Evolutionary conservation across 2,113 vertebrate genomes (phyloP).

Genomic region (Ursus arctos): DNA sequence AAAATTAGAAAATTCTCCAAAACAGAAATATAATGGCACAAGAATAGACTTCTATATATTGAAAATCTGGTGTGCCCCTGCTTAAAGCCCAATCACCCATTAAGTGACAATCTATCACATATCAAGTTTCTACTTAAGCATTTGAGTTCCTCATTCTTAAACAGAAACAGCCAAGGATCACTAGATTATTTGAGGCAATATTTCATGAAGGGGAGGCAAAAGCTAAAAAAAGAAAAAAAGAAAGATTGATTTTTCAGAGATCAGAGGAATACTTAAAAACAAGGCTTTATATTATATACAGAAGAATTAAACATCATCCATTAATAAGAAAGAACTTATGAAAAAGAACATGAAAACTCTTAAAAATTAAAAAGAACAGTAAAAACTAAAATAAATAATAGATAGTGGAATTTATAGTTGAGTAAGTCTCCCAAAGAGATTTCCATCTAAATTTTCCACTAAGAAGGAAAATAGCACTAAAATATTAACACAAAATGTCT

Average conservation of each 20-base stretch:
- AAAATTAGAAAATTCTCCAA: neutral
- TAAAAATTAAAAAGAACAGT: neutral
- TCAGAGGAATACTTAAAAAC: neutral
- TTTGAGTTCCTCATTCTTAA: slow-evolving; percentile 25
- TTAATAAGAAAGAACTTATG: neutral
- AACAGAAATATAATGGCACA: neutral
- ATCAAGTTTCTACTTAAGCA: neutral
- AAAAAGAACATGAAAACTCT: neutral
- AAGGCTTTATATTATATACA: neutral
- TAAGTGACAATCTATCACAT: neutral
- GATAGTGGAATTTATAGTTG: neutral
- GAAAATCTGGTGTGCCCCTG: neutral
- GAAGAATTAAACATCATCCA: neutral
- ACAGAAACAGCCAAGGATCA: neutral
- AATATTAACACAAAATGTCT: slow-evolving; percentile 10
- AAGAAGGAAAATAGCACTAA: neutral
- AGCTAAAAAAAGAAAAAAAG: neutral
- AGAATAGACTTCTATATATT: neutral
- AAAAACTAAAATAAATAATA: neutral
- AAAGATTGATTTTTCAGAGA: neutral
- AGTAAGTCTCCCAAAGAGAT: neutral
- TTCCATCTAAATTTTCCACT: neutral
- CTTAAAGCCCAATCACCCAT: neutral
- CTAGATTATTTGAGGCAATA: neutral
- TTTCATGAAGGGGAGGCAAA: neutral